Evolutionary conservation across 2,797 vertebrate species (phyloP), one percentile per base, ranked within the genome.

Genomic region (Neosalanx taihuensis): DNA sequence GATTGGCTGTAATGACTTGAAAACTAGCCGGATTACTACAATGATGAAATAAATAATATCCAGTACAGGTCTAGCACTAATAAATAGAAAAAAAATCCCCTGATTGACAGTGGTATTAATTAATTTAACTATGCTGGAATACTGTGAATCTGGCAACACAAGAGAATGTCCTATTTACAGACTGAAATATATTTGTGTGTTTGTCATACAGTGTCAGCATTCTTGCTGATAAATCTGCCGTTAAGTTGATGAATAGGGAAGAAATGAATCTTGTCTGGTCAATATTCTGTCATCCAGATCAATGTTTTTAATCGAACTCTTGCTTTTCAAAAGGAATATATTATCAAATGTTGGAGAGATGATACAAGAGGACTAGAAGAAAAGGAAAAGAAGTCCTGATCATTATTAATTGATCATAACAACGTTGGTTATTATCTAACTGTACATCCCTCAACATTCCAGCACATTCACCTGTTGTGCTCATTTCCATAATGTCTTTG

Each of bases 181-280:
- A 17, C 18, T 56, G 6, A 26, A 29, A 26, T 61, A 10, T 30
- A 61, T 74, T 74, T 67, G 83, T 81, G 83, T 81, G 74, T 82
- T 73, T 53, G 67, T 70, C 57, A 73, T 72, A 23, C 67, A 37
- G 76, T 63, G 60, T 58, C 80, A 81, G 57, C n/a, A 46, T 56
- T 56, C 49, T 65, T 35, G 78, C 68, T 64, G 30, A 72, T 74
- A 64, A 77, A 49, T 49, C 62, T 65, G 51, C 66, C 33, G 31
- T 67, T 70, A 57, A 63, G 70, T 68, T 67, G 67, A 51, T 51
- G 17, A 29, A 23, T 62, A 33, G 58, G 15, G 61, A 23, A 70
- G 30, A 75, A 74, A 82, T 79, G n/a, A 76, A 85, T 82, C 79
- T 77, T 56, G 26, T 63, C 31, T 30, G 46, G 72, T 84, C 73